Evolutionary conservation across 2,888 invertebrate species (phyloP).

Genomic region (Coenonympha arcania): DNA sequence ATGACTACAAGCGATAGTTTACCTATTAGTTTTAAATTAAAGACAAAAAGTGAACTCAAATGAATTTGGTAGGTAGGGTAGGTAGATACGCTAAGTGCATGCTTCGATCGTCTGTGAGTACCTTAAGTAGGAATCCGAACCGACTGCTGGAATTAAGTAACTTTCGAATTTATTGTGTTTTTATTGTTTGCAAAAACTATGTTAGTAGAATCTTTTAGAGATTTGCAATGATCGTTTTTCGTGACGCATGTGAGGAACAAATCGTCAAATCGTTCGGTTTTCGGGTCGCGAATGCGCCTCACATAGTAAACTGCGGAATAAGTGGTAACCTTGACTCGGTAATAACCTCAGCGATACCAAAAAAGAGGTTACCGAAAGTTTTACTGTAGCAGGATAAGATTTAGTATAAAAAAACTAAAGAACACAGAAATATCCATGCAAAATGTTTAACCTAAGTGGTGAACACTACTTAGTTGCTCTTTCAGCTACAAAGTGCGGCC

Average conservation of each 20-base stretch:
- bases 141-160: neutral
- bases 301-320: conserved; percentile 41
- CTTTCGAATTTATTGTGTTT: conserved; percentile 18
- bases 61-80: too few relatives aligned
- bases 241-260: conserved; percentile 33
- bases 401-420: too few relatives aligned
- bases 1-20: too few relatives aligned
- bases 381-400: conserved; percentile 44
- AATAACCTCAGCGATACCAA: conserved; percentile 34
- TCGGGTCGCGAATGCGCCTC: conserved; percentile 37
- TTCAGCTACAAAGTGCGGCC: too few relatives aligned
- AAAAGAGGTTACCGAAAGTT: conserved; percentile 40
- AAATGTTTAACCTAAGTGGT: too few relatives aligned
- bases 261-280: conserved; percentile 43
- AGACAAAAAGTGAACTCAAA: too few relatives aligned
- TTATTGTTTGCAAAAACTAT: conserved; percentile 25
- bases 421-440: too few relatives aligned
- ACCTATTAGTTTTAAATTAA: too few relatives aligned
- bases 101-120: too few relatives aligned
- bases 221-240: conserved; percentile 25
- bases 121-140: neutral
- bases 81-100: neutral
- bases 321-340: conserved; percentile 43
- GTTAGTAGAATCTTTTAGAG: conserved; percentile 30
- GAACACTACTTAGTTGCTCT: too few relatives aligned